Percentiles rank a stretch among this genome's conserved stretches.
These are phyloP conservation scores for Bugulina stolonifera DNA, from an alignment of 2,888 invertebrate genomes.

Conservation along the genomic window DNA sequence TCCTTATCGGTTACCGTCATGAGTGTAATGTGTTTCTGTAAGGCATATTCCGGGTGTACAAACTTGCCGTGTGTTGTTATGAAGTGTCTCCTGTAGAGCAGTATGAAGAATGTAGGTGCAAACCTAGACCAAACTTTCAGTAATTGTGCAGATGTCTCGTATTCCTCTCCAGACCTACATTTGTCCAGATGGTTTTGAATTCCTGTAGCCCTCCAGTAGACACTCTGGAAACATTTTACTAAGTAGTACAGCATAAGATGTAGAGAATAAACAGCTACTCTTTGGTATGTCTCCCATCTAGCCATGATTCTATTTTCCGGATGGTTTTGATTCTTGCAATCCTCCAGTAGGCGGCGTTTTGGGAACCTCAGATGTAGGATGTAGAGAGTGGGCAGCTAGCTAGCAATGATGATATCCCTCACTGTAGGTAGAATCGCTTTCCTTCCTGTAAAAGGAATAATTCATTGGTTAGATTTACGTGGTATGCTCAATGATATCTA, in stretches of 20 bases:
- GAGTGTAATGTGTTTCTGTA: slow-evolving; percentile 7
- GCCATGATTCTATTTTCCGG: too few species aligned
- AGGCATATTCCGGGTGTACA: slow-evolving; percentile 12
- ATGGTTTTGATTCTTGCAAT: too few species aligned
- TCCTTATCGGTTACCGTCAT: neutral
- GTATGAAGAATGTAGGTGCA: neutral
- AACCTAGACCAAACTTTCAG: slow-evolving; percentile 6
- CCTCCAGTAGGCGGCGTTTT: too few species aligned
- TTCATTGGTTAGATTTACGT: too few species aligned
- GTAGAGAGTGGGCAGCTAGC: too few species aligned
- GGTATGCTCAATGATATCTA: too few species aligned
- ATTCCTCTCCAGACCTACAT: neutral
- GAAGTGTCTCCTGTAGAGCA: neutral
- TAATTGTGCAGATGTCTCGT: slow-evolving; percentile 3
- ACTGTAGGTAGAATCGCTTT: too few species aligned
- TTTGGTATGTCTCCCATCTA: too few species aligned
- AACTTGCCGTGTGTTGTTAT: neutral
- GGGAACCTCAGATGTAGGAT: too few species aligned
- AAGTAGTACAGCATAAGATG: neutral
- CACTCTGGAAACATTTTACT: neutral
- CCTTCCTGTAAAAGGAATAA: too few species aligned
- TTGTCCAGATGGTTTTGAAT: neutral
- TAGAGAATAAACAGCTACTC: neutral
- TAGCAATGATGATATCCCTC: too few species aligned
- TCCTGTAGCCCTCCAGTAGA: neutral